Conservation (phyloP, 2,888 invertebrate species). For the Quadriops clusia region DNA sequence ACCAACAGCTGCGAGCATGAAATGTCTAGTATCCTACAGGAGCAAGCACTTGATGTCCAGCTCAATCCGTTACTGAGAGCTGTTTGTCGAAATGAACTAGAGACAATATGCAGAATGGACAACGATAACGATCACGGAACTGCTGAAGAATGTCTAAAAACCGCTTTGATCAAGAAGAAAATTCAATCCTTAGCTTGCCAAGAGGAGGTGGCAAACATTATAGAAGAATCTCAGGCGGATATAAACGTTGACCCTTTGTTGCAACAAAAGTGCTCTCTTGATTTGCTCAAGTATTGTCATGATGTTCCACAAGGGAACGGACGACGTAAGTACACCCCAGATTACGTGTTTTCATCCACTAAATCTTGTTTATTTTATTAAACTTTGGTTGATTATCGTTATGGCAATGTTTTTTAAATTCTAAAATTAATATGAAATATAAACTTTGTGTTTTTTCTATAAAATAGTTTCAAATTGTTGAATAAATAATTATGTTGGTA, state of each 20-base stretch:
- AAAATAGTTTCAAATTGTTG: no score
- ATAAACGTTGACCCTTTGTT: constrained; percentile 90
- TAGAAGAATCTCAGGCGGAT: constrained; percentile 83
- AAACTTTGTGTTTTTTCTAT: no score
- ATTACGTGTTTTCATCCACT: neutral
- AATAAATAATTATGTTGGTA: no score
- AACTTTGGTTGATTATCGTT: neutral
- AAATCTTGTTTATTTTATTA: constrained; percentile 2
- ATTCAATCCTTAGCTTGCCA: constrained; percentile 67
- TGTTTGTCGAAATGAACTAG: constrained; percentile 65
- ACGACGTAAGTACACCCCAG: constrained; percentile 54
- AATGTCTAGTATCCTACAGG: constrained; percentile 68
- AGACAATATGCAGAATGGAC: constrained; percentile 48
- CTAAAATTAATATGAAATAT: no score
- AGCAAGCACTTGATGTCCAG: constrained; percentile 83
- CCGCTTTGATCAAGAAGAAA: constrained; percentile 59
- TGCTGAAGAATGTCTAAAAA: constrained; percentile 87
- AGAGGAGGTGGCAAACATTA: constrained; percentile 75
- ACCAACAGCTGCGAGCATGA: constrained; percentile 69
- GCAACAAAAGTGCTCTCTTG: constrained; percentile 77
- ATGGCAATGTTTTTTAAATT: no score
- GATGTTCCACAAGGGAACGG: constrained; percentile 80
- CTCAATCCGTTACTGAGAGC: constrained; percentile 77
- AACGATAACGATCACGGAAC: constrained; percentile 42
- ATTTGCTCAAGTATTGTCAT: constrained; percentile 68